A percentile compares a stretch with the other conserved stretches of the same genome.
These are phyloP conservation scores for Agonum fuliginosum DNA, from an alignment of 2,888 invertebrate genomes.

Conservation along the genomic window DNA sequence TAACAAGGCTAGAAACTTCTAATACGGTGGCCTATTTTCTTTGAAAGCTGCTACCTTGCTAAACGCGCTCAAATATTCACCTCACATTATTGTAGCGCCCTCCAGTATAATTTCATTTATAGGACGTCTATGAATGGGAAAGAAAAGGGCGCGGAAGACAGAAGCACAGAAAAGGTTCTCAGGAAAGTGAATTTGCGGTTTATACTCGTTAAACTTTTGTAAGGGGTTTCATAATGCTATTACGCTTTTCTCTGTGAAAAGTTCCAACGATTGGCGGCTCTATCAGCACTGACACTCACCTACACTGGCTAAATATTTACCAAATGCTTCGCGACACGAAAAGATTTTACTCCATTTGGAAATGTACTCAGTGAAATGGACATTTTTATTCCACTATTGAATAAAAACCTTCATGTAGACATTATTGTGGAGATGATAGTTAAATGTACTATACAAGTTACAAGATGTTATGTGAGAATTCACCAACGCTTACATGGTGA, in stretches of 20 bases:
- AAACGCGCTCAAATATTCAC: not conserved
- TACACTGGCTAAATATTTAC: conserved; percentile 20
- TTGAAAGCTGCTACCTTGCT: no score
- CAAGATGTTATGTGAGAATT: no score
- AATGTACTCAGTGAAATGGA: no score
- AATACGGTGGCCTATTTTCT: no score
- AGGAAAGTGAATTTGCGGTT: conserved; percentile 48
- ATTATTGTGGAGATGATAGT: no score
- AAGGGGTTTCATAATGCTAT: conserved; percentile 52
- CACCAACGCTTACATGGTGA: no score
- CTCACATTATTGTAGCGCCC: not conserved
- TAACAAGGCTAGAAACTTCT: no score
- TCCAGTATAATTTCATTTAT: conserved; percentile 14
- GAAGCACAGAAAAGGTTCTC: conserved; percentile 32
- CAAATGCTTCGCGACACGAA: conserved; percentile 31
- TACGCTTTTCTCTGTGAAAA: conserved; percentile 12
- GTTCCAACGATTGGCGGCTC: conserved; percentile 39
- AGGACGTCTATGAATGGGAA: conserved; percentile 26
- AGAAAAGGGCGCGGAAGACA: not conserved
- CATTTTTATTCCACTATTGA: no score
- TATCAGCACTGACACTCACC: conserved; percentile 16
- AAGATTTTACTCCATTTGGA: conserved; percentile 30
- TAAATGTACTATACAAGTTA: no score
- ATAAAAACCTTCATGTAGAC: no score
- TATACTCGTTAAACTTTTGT: conserved; percentile 54